Evolutionary conservation across 2,113 vertebrate genomes (phyloP), one percentile per base, ranked within the genome.

Genomic region (Prietella phreatophila): DNA sequence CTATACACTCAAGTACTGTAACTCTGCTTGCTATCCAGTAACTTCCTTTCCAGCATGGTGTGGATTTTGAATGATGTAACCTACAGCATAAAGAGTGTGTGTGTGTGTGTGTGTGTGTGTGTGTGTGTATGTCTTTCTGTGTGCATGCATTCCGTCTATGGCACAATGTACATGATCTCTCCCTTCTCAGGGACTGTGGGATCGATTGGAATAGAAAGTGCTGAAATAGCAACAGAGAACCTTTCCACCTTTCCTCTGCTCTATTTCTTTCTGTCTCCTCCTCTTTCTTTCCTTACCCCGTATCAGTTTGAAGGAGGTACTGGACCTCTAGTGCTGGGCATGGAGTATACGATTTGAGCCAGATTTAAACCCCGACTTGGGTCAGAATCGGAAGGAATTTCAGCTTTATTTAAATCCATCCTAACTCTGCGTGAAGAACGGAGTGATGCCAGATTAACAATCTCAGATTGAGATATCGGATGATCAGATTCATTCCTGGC

Each of bases 161-260:
- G 85, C 87, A 85, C 53, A 86, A 84, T 85, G 85, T 76, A 80
- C 85, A 86, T 90, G 90, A 92, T 91, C 73, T 86, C 87, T 85
- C 87, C 88, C 87, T 86, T 90, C 69, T 73, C 85, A 71, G 89
- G 91, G 87, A 89, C 83, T 85, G 89, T 80, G 85, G 65, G 83
- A 92, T 92, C 87, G 80, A 91, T 90, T 83, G 83, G 83, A 87
- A 88, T 79, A 71, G 85, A 87, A 90, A 90, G 86, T 88, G 88
- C 90, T 90, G 91, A 91, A 88, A 90, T 86, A 90, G 91, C 89
- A 87, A 83, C 86, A 79, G 63, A 67, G 75, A 85, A 65, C 33
- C 82, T 81, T 55, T 86, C 30, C 47, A 55, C 42, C n/a, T 86
- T 50, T n/a, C 91, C 85, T 93, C 76, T 85, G 92, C 75, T 75